A percentile compares a stretch with the other conserved stretches of the same genome.
phyloP scores from a whole-genome alignment of 2,888 invertebrate species.

The Seira sanloemensis region DNA sequence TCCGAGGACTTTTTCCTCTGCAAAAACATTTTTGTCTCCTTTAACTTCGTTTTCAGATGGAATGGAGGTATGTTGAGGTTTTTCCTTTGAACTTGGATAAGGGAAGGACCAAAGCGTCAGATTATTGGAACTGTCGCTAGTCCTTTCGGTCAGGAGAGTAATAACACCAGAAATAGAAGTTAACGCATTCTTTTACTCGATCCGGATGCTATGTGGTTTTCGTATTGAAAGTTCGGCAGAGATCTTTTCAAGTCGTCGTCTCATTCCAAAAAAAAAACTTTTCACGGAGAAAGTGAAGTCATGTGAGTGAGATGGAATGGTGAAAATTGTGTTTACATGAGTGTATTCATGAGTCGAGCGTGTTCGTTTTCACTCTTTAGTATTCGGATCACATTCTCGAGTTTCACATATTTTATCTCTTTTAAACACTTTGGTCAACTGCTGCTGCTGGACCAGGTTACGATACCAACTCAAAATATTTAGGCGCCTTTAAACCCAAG shows the following conservation, averaged over 20 bases:
- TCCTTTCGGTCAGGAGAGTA: not conserved
- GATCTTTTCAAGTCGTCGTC: not conserved
- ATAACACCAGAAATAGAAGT: not conserved
- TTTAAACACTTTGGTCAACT: no score
- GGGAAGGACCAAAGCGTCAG: no score
- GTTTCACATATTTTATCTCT: not conserved
- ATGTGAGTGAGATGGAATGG: no score
- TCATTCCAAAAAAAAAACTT: not conserved
- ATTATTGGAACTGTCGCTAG: no score
- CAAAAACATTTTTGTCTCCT: not conserved
- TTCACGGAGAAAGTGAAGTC: no score
- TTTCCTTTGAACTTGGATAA: not conserved
- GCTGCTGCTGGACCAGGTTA: no score
- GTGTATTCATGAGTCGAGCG: not conserved
- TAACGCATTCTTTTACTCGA: not conserved
- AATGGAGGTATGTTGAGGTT: not conserved
- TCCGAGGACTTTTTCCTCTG: no score
- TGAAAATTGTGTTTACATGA: no score
- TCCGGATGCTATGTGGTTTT: not conserved
- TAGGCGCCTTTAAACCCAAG: no score
- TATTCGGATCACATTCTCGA: not conserved
- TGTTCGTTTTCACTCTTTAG: not conserved
- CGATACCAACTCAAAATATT: no score
- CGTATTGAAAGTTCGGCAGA: not conserved
- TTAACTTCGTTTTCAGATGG: not conserved